Base-by-base conservation (phyloP, 2,113 vertebrate genomes). In the Heterocephalus glaber region DNA sequence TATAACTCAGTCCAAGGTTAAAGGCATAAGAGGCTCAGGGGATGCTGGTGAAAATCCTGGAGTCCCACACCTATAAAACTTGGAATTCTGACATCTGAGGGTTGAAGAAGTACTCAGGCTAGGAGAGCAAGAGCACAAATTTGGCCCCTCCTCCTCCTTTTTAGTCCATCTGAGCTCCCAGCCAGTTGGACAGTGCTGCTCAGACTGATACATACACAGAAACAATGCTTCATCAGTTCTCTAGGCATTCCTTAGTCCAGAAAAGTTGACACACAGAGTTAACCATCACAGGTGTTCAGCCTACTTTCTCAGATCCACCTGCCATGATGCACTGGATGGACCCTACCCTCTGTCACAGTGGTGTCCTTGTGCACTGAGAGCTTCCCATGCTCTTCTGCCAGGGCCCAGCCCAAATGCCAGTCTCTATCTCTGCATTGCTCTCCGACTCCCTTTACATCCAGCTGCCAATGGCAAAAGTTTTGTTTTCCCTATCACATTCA, bases 311-410 rank as follows among this genome's bases (percentile, higher is more conserved):
- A 7, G 6, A 35, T n/a, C 49, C 4, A 13, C 19, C 47, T 22
- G 28, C 28, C 33, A 6, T 1, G 33, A 7, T 17, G 17, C 80
- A 30, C 41, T 22, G 14, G 11, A 9, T 0, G 1, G 33, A 11
- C 20, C 13, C 10, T 19, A 7, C 12, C 0, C 35, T 79, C 94
- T 17, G 10, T 11, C 8, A 20, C 26, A 47, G 0, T 11, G 13
- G 17, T 8, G 4, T 30, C 35, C 2, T 10, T 35, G 20, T 35
- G 84, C 35, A 35, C 20, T 22, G 10, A 28, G 33, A 0, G 10
- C 16, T 20, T 77, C 44, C 13, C 28, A 19, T 44, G 56, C 14
- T 72, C 33, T 65, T 49, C 49, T 5, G 9, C 58, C 30, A 87
- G 17, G 1, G 52, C 68, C 30, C 49, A 1, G 2, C 35, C 72